phyloP scores from a whole-genome alignment of 2,888 invertebrate species.

The Caenorhabditis macrosperma region DNA sequence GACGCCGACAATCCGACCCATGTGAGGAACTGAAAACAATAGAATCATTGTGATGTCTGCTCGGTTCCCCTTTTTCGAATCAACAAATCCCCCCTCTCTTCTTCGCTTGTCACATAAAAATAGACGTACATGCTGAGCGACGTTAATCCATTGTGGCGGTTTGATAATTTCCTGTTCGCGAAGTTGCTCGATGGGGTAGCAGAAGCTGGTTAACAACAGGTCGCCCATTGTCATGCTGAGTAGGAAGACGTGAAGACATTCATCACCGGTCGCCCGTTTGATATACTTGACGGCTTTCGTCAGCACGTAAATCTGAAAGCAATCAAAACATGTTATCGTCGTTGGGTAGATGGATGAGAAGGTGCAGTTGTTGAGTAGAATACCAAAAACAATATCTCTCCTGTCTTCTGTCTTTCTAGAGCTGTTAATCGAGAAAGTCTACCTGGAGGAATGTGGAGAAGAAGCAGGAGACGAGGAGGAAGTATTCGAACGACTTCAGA shows the following conservation, averaged over 20 bases:
- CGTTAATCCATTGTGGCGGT: conserved; percentile 58
- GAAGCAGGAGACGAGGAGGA: conserved; percentile 48
- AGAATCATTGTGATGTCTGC: background rate
- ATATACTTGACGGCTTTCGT: conserved; percentile 69
- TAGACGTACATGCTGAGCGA: conserved; percentile 54
- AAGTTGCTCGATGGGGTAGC: conserved; percentile 76
- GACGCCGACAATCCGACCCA: conserved; percentile 78
- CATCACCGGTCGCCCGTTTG: conserved; percentile 71
- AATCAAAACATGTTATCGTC: conserved; percentile 27
- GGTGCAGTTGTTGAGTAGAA: conserved; percentile 3
- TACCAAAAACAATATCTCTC: conserved; percentile 1
- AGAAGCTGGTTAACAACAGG: conserved; percentile 76
- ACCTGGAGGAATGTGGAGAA: conserved; percentile 62
- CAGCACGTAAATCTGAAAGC: conserved; percentile 72
- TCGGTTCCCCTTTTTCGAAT: background rate
- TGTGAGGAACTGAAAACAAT: conserved; percentile 69
- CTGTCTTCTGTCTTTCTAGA: no score
- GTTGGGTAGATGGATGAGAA: no score
- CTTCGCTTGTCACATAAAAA: conserved; percentile 12
- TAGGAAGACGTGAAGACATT: conserved; percentile 79
- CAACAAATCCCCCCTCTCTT: background rate
- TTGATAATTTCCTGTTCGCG: conserved; percentile 58
- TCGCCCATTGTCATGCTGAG: conserved; percentile 78
- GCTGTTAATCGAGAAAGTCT: no score
- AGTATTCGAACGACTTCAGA: conserved; percentile 56